A percentile compares a stretch with the other conserved stretches of the same genome.
These are phyloP conservation scores for Melanchra persicariae DNA, from an alignment of 2,888 invertebrate species.

Conservation along the genomic window DNA sequence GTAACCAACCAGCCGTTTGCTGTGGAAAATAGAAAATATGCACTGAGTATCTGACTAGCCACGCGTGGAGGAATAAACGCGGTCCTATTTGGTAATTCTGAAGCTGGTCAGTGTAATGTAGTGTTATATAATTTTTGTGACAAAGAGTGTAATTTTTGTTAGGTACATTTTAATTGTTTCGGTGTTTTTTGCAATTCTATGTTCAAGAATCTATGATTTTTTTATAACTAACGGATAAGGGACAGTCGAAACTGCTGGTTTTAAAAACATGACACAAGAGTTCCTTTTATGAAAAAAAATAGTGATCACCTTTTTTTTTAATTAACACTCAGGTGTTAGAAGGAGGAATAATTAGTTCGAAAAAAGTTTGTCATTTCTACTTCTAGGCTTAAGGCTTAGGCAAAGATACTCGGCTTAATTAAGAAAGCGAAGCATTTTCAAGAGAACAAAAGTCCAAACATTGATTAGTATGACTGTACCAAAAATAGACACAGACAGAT, in stretches of 20 bases:
- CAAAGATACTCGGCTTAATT: no score
- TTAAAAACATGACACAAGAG: no score
- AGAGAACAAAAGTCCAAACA: not conserved
- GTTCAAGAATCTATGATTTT: not conserved
- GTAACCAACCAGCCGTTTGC: conserved; percentile 36
- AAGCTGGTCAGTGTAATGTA: not conserved
- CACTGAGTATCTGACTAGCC: conserved; percentile 18
- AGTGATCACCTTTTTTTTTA: no score
- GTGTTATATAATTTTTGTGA: not conserved
- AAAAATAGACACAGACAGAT: not conserved
- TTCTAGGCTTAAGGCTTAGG: no score
- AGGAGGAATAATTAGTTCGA: no score
- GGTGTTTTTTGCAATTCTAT: not conserved
- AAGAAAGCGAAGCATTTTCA: not conserved
- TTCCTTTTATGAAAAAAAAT: no score
- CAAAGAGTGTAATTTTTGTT: not conserved
- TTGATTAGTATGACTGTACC: not conserved
- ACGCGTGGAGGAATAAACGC: not conserved
- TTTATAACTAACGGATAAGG: not conserved
- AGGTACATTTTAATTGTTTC: no score
- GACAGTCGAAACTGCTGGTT: not conserved
- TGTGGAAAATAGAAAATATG: conserved; percentile 38
- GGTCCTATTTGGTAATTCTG: conserved; percentile 8
- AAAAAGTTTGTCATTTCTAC: no score
- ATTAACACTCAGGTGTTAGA: no score